Evolutionary conservation across 2,797 vertebrate species (phyloP).

Genomic region (Rhinatrema bivittatum): DNA sequence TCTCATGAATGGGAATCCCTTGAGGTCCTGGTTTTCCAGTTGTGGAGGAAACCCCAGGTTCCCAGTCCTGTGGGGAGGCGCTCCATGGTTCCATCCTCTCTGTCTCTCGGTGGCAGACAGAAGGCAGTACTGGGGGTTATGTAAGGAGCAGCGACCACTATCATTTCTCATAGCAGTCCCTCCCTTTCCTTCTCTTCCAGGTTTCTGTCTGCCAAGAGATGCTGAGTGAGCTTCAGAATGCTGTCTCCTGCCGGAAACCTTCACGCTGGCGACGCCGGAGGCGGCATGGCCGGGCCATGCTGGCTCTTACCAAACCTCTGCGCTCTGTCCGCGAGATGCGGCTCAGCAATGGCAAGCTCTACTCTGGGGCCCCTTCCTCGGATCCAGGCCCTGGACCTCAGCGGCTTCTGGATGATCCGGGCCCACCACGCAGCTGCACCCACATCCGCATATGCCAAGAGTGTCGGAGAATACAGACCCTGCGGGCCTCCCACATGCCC

Average conservation of each 20-base stretch:
- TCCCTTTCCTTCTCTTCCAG: slow-evolving; percentile 34
- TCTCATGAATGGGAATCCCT: too few species aligned
- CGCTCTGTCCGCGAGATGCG: slow-evolving; percentile 76
- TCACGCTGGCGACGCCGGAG: slow-evolving; percentile 70
- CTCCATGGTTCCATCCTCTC: neutral
- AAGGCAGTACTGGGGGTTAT: too few species aligned
- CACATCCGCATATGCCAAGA: slow-evolving; percentile 88
- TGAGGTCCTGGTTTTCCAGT: neutral
- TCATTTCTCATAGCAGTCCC: neutral
- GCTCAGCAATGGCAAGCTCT: slow-evolving; percentile 82
- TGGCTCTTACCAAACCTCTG: slow-evolving; percentile 60
- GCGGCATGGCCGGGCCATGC: slow-evolving; percentile 57
- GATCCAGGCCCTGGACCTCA: slow-evolving; percentile 51
- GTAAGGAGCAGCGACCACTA: rapidly evolving
- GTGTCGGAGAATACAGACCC: slow-evolving; percentile 78
- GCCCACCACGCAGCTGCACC: slow-evolving; percentile 56
- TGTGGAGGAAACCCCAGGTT: neutral
- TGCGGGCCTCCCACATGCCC: slow-evolving; percentile 39
- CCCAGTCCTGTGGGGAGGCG: neutral
- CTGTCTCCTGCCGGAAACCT: slow-evolving; percentile 80
- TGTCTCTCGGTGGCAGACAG: too few species aligned
- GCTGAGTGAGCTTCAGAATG: slow-evolving; percentile 77
- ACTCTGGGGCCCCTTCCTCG: slow-evolving; percentile 57
- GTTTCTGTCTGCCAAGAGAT: slow-evolving; percentile 85
- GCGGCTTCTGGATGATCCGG: slow-evolving; percentile 50